Evolutionary conservation across 2,113 vertebrate species (phyloP), one percentile per base, ranked within the genome.

Genomic region (Eupsittula cactorum): DNA sequence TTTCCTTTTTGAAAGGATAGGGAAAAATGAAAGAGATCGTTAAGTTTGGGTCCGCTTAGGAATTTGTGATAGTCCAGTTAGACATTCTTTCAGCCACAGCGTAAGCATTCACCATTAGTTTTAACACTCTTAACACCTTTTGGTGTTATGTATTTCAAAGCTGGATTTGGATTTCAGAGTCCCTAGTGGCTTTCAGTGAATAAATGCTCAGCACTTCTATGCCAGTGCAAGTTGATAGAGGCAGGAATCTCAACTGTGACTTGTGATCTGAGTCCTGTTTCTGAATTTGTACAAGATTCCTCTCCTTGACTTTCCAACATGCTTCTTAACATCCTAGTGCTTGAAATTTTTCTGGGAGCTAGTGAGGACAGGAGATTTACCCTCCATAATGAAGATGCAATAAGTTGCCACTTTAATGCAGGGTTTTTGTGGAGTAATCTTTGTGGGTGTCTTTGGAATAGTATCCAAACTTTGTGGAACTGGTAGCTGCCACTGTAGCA

Each of bases 141-240:
- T 57, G 13, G 2, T 62, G 27, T 49, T 90, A 55, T 0, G 65
- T 68, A n/a, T 84, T 84, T 93, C 59, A 82, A 53, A 88, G 33
- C 50, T 65, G 59, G 28, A 16, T 65, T 59, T n/a, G 57, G 20
- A 15, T 69, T 82, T 92, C 52, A 76, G 42, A 80, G 20, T 31
- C 55, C 63, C 71, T 29, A 25, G 42, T 91, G 63, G 10, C 14
- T 79, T 24, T 82, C 52, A 41, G 1, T 59, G 24, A 70, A 29
- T 71, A 71, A 85, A 75, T 41, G 3, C 6, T 68, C 0, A 0
- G 29, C 14, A 25, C 11, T 47, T 55, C 17, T 16, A 8, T 23
- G 29, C 28, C 59, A 53, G 21, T 57, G 33, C 9, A 75, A 64
- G 29, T 2, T 46, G 57, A 68, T 17, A 13, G 0, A 60, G 77